phyloP scores from a whole-genome alignment of 2,113 vertebrate genomes.

The Talpa occidentalis region DNA sequence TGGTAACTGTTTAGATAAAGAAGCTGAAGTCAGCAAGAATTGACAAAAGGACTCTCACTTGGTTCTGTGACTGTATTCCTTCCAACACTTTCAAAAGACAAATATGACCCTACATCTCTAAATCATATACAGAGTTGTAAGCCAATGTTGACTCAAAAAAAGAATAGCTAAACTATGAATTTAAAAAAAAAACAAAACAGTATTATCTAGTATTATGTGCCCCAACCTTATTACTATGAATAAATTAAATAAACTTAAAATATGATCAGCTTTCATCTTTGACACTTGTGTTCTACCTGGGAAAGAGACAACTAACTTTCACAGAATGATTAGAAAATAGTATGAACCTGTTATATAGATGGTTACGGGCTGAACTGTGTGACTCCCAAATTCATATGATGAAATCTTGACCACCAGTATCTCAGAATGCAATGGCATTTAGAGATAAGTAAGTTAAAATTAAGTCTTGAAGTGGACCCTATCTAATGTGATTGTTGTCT shows the following conservation, averaged over 20 bases:
- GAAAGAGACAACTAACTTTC: neutral
- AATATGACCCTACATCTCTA: neutral
- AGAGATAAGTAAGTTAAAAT: neutral
- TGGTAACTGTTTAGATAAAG: neutral
- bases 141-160: neutral
- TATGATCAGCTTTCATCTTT: neutral
- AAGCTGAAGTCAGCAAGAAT: neutral
- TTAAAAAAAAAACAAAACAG: too few species aligned
- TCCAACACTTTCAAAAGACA: neutral
- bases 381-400: neutral
- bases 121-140: too few species aligned
- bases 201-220: neutral
- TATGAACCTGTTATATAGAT: neutral
- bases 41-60: neutral
- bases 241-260: neutral
- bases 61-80: neutral
- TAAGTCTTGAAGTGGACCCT: neutral
- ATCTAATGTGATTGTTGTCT: neutral
- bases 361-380: neutral
- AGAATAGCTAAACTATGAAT: neutral
- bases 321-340: neutral
- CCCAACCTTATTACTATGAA: neutral
- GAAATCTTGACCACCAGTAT: neutral
- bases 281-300: neutral
- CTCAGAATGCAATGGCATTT: neutral